phyloP scores from a whole-genome alignment of 2,888 invertebrate species.

The Pachycephus smyrnensis region DNA sequence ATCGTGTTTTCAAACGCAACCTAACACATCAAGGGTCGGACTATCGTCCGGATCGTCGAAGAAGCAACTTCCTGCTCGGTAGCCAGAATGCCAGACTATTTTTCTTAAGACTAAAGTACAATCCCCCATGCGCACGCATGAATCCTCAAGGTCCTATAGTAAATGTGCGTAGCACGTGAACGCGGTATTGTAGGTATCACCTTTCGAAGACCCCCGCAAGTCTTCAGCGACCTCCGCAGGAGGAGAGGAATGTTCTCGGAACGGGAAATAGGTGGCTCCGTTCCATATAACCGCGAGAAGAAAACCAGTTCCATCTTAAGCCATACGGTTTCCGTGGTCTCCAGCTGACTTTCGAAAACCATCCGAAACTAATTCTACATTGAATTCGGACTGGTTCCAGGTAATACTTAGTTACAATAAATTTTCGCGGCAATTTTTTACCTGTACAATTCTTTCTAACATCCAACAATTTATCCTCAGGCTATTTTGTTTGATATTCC shows the following conservation, averaged over 20 bases:
- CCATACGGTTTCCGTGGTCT: not conserved
- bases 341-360: not conserved
- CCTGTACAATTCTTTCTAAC: not conserved
- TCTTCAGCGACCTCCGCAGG: not conserved
- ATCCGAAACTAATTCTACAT: not conserved
- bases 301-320: not conserved
- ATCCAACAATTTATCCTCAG: not conserved
- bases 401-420: not conserved
- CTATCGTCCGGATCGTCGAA: conserved; percentile 16
- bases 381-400: not conserved
- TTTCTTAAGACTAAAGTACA: not conserved
- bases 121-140: not conserved
- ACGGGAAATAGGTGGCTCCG: not conserved
- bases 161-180: not conserved
- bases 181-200: not conserved
- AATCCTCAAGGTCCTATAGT: not conserved
- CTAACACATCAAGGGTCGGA: not conserved
- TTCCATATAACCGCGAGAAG: not conserved
- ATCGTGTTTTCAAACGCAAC: conserved; percentile 13
- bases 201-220: not conserved
- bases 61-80: conserved; percentile 33
- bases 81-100: not conserved
- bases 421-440: not conserved
- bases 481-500: not conserved
- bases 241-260: not conserved